Percentiles rank a stretch among this genome's conserved stretches.
Evolutionary conservation across 2,797 vertebrate genomes (phyloP).

Genomic region (Sebastes nivosus): DNA sequence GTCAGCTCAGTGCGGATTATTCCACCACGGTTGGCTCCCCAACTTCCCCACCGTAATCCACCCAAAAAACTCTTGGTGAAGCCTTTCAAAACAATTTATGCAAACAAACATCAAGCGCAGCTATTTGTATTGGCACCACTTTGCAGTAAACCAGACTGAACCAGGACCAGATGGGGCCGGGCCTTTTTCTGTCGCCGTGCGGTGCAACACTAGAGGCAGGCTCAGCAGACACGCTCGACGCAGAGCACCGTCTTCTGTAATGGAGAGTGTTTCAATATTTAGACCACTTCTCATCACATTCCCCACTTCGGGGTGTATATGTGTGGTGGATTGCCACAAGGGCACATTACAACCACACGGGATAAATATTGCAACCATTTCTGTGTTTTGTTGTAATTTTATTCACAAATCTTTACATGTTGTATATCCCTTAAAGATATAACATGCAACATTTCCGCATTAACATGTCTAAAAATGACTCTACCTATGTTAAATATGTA

Average conservation of each 20-base stretch:
- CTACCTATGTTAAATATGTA: not conserved
- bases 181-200: conserved; percentile 71
- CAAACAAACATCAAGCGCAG: conserved; percentile 95
- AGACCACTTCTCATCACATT: conserved; percentile 62
- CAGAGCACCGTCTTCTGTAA: conserved; percentile 50
- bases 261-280: conserved; percentile 58
- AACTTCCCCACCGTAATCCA: conserved; percentile 86
- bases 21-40: conserved; percentile 75
- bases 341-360: conserved; percentile 10
- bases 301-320: conserved; percentile 28
- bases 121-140: conserved; percentile 96
- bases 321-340: conserved; percentile 23
- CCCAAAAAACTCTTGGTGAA: conserved; percentile 90
- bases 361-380: conserved; percentile 8
- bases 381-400: conserved; percentile 6
- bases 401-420: not conserved
- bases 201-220: conserved; percentile 81
- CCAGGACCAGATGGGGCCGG: conserved; percentile 90
- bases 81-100: conserved; percentile 98
- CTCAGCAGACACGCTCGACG: conserved; percentile 43
- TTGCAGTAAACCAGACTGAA: conserved; percentile 92
- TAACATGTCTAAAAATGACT: too few relatives aligned
- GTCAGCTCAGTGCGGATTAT: conserved; percentile 79
- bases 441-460: too few relatives aligned
- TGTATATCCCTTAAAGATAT: not conserved